Evolutionary conservation across 2,113 vertebrate genomes (phyloP).

Genomic region (Phasianus colchicus): DNA sequence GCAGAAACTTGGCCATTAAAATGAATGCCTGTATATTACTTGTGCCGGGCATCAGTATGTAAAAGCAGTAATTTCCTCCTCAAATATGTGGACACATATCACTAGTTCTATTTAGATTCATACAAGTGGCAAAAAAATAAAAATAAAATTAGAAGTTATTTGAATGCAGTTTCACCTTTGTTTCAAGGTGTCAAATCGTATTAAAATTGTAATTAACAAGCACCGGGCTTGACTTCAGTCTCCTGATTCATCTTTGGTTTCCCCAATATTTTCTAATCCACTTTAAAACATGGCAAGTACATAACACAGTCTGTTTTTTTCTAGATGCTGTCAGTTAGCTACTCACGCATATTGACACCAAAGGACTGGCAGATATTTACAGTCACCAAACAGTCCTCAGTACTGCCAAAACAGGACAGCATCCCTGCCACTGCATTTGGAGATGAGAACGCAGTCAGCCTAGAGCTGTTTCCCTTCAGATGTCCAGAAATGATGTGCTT

Average conservation of each 20-base stretch:
- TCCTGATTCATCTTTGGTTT: background rate
- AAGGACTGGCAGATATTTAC: background rate
- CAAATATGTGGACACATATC: background rate
- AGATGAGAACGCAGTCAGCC: background rate
- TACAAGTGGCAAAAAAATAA: background rate
- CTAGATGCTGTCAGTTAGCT: background rate
- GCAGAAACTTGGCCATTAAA: slow-evolving; percentile 33
- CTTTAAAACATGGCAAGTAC: background rate
- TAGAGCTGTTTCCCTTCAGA: background rate
- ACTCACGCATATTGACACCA: background rate
- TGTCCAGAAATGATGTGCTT: background rate
- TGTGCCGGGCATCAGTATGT: background rate
- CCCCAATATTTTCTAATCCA: background rate
- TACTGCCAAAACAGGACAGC: background rate
- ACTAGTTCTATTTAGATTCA: background rate
- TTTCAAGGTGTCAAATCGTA: background rate
- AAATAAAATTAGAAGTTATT: background rate
- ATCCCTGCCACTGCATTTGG: background rate
- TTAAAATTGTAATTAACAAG: slow-evolving; percentile 22
- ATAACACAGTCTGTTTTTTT: background rate
- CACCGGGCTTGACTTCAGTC: background rate
- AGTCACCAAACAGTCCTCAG: background rate
- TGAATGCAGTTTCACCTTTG: slow-evolving; percentile 2
- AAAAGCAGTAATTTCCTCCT: background rate
- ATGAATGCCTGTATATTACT: slow-evolving; percentile 14